phyloP scores from a whole-genome alignment of 2,888 invertebrate genomes.

The Acleris emargana region DNA sequence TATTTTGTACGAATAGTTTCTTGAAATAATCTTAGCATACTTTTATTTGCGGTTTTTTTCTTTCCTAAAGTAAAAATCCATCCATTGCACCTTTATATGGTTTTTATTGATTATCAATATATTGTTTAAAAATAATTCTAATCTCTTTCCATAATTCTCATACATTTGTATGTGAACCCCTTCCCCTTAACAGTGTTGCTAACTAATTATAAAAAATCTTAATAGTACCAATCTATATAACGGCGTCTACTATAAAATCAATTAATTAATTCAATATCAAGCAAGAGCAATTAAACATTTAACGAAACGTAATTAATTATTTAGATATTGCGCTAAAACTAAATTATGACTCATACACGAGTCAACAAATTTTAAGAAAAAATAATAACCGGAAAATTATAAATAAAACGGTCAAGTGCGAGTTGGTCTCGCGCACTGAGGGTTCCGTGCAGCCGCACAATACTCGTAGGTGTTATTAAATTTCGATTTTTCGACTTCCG shows the following conservation, averaged over 20 bases:
- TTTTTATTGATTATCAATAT: too few relatives aligned
- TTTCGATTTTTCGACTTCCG: too few relatives aligned
- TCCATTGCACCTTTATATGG: neutral
- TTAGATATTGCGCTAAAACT: neutral
- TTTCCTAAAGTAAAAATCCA: neutral
- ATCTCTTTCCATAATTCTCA: neutral
- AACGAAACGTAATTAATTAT: neutral
- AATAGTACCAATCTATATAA: constrained; percentile 13
- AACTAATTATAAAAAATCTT: constrained; percentile 28
- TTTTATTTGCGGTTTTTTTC: neutral
- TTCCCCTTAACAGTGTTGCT: constrained; percentile 6
- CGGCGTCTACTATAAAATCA: neutral
- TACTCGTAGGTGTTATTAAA: too few relatives aligned
- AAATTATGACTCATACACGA: too few relatives aligned
- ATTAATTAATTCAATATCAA: neutral
- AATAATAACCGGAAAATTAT: too few relatives aligned
- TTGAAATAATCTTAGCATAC: neutral
- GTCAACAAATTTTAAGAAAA: neutral
- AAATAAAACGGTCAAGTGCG: too few relatives aligned
- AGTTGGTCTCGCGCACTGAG: too few relatives aligned
- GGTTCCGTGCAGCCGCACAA: too few relatives aligned
- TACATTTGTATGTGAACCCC: constrained; percentile 18
- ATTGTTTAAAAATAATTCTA: neutral
- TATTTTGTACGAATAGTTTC: neutral
- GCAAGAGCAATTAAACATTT: neutral